Conservation (phyloP, 2,888 invertebrate species). For the Ormyrus thymus region DNA sequence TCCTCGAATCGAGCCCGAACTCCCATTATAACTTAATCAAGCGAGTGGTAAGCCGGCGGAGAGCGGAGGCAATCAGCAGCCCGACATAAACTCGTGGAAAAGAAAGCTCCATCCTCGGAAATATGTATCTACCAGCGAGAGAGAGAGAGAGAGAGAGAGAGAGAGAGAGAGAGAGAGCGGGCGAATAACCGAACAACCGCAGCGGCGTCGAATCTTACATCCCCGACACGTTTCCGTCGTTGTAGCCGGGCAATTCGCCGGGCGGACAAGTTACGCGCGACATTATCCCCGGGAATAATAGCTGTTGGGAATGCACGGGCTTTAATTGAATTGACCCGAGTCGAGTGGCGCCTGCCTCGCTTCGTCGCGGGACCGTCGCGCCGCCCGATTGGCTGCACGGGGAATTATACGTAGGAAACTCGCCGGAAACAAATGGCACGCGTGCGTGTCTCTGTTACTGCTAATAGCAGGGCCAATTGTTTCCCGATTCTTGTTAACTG, state of each 20-base stretch:
- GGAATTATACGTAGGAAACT: too few species aligned
- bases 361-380: too few species aligned
- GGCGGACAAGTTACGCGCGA: slow-evolving; percentile 58
- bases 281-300: slow-evolving; percentile 63
- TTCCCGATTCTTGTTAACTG: too few species aligned
- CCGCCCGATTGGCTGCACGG: too few species aligned
- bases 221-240: slow-evolving; percentile 52
- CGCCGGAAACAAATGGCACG: too few species aligned
- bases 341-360: slow-evolving; percentile 20
- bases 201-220: slow-evolving; percentile 43
- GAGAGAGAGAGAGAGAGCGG: too few species aligned
- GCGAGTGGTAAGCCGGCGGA: slow-evolving; percentile 13
- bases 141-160: too few species aligned
- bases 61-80: background rate
- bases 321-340: slow-evolving; percentile 67
- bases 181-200: background rate
- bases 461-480: too few species aligned
- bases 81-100: slow-evolving; percentile 10
- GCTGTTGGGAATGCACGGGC: slow-evolving; percentile 59
- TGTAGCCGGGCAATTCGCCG: slow-evolving; percentile 45
- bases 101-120: background rate
- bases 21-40: slow-evolving; percentile 15
- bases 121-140: too few species aligned
- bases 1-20: too few species aligned
- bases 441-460: too few species aligned